phyloP scores from a whole-genome alignment of 2,888 invertebrate species.

The Emesis furor region DNA sequence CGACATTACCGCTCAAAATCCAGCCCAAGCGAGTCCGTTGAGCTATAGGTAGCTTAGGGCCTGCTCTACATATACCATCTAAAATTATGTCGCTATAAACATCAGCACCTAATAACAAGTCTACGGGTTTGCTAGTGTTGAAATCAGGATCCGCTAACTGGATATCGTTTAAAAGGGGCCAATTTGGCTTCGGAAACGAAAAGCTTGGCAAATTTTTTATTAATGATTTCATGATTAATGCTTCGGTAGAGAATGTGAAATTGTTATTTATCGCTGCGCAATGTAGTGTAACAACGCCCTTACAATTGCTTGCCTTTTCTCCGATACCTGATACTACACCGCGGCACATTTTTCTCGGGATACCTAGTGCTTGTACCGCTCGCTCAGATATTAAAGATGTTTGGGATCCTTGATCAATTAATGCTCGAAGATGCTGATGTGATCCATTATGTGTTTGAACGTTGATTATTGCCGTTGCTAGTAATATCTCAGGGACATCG shows the following conservation, averaged over 20 bases:
- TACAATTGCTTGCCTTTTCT: conserved; percentile 53
- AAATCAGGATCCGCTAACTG: too few relatives aligned
- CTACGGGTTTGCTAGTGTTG: too few relatives aligned
- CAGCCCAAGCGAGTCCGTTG: too few relatives aligned
- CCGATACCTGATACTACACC: conserved; percentile 28
- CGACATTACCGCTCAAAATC: background rate
- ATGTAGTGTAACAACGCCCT: conserved; percentile 45
- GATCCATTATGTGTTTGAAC: background rate
- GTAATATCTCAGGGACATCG: too few relatives aligned
- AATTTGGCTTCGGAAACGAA: too few relatives aligned
- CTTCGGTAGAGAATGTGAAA: conserved; percentile 38
- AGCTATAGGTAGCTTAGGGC: too few relatives aligned
- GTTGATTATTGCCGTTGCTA: background rate
- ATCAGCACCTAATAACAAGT: too few relatives aligned
- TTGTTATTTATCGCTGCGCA: conserved; percentile 27
- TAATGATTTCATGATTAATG: conserved; percentile 42
- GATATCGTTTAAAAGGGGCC: too few relatives aligned
- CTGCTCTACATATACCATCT: too few relatives aligned
- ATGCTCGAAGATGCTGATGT: too few relatives aligned
- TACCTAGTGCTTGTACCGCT: background rate
- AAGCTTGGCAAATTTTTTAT: conserved; percentile 26
- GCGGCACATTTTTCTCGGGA: background rate
- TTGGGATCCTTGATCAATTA: too few relatives aligned
- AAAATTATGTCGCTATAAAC: too few relatives aligned
- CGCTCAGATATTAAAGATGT: background rate